phyloP scores from a whole-genome alignment of 1,140 invertebrate species.

The Bombus ignitus region DNA sequence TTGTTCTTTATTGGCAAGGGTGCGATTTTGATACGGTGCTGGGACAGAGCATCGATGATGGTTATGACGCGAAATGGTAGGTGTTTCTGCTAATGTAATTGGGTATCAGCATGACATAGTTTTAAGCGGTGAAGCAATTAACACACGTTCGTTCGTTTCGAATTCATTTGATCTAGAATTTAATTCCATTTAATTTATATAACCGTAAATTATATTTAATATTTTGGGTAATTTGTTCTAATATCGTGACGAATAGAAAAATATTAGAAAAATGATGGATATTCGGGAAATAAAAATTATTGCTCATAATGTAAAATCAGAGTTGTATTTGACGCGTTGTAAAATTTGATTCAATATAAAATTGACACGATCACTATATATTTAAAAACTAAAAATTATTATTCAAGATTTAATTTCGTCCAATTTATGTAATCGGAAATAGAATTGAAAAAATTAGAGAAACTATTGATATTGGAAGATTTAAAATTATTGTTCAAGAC shows the following conservation, averaged over 20 bases:
- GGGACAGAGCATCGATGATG: slow-evolving; percentile 18
- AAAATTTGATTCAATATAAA: rapidly evolving
- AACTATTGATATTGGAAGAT: no score
- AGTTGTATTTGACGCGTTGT: neutral
- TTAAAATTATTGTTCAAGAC: neutral
- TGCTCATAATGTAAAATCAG: rapidly evolving
- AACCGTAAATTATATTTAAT: neutral
- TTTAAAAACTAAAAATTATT: neutral
- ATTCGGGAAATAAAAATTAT: neutral
- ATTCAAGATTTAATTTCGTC: neutral
- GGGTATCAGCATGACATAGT: slow-evolving; percentile 24
- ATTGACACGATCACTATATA: neutral
- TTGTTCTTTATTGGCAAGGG: slow-evolving; percentile 20
- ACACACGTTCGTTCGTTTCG: neutral
- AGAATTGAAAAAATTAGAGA: neutral
- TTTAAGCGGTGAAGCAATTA: neutral
- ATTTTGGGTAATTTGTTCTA: neutral
- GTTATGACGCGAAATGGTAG: slow-evolving; percentile 41
- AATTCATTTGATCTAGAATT: neutral
- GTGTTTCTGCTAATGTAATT: slow-evolving; percentile 28
- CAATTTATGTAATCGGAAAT: neutral
- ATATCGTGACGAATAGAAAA: neutral
- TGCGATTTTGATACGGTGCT: slow-evolving; percentile 20
- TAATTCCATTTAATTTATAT: neutral
- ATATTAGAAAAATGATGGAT: neutral